Base-by-base conservation (phyloP, 1,140 invertebrate species). In the Pseudobourletiella spinata region DNA sequence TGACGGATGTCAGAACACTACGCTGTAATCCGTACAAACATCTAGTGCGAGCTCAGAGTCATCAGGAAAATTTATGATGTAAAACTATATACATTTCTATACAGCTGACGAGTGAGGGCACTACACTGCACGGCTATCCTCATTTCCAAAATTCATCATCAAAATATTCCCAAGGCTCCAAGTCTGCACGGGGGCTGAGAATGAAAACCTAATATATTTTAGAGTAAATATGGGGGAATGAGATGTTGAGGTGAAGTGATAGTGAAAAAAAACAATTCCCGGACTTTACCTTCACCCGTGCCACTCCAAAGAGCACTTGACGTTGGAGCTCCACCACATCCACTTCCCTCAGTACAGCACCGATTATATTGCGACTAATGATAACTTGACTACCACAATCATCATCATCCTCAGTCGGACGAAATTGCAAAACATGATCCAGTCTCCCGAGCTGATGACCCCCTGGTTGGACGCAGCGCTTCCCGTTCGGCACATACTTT, bases 251-350 rank as follows among this genome's bases (percentile, higher is more conserved):
- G 8, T n/a, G 22, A 15, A 54, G 29, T 18, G 2, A 1, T 24
- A 1, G n/a, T n/a, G n/a, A n/a, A 14, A 46, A 8, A 57, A 48
- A 30, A 25, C 29, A 48, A n/a, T n/a, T n/a, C n/a, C n/a, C n/a
- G n/a, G n/a, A n/a, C n/a, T n/a, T 1, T 26, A 65, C 63, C 65
- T 67, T 62, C 14, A 70, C 65, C 26, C 55, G 66, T 11, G 57
- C 63, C 18, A 63, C 29, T 18, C 56, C 65, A 54, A 67, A 70
- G 26, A 70, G 59, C 32, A 67, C 28, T 54, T 70, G 68, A n/a
- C 68, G 42, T 57, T 67, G 60, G 16, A 69, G 54, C 35, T 69
- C 67, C 6, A 63, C 44, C 2, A 46, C 25, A 56, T 68, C 48
- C 18, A 55, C 39, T 48, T 63, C 59, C 18, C 60, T 46, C n/a